Conservation (phyloP, 2,113 vertebrate genomes). For the Spea multiplicata region DNA sequence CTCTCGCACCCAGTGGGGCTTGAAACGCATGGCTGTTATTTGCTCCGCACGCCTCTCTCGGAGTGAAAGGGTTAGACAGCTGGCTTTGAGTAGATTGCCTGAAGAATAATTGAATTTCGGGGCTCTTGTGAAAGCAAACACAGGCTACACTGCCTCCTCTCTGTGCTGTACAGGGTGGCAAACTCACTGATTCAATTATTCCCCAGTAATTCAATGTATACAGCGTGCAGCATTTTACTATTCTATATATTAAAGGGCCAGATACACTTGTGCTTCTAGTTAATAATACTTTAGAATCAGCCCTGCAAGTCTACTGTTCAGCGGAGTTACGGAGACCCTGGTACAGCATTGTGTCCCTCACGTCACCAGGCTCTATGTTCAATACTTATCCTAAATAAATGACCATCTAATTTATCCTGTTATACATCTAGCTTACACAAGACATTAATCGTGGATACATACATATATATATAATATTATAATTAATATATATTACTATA, state of each 20-base stretch:
- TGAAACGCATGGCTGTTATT: conserved; percentile 4
- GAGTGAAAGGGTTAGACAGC: conserved; percentile 44
- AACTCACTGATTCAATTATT: conserved; percentile 49
- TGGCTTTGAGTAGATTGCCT: conserved; percentile 48
- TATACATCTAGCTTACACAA: no score
- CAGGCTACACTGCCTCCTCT: conserved; percentile 43
- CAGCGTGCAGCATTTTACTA: conserved; percentile 42
- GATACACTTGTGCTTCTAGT: neutral
- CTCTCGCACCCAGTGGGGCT: conserved; percentile 15
- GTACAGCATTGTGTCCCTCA: no score
- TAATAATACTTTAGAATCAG: neutral
- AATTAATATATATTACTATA: no score
- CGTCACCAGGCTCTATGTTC: no score
- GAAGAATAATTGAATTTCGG: conserved; percentile 49
- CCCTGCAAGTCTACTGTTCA: no score
- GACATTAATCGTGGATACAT: no score
- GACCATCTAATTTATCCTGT: no score
- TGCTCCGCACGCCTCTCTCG: conserved; percentile 22
- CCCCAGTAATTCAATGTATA: conserved; percentile 48
- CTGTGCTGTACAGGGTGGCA: conserved; percentile 49
- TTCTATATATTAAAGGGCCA: conserved; percentile 41
- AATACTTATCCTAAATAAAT: no score
- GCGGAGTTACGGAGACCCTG: no score
- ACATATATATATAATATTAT: no score
- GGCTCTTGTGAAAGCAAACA: conserved; percentile 48